phyloP scores from a whole-genome alignment of 2,797 vertebrate genomes.

The Mormyrops boulengeri region DNA sequence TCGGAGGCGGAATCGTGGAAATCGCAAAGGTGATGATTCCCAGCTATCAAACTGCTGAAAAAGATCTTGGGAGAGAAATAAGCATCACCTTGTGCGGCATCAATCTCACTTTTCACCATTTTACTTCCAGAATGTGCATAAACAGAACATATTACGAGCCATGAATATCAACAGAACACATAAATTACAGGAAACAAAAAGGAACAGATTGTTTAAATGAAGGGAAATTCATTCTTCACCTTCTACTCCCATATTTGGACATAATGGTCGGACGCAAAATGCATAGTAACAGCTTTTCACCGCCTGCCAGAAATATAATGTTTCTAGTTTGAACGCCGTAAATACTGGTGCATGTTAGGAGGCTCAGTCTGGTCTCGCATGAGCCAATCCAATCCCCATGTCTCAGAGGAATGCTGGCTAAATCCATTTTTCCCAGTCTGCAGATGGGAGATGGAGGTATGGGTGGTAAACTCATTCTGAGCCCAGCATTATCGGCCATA shows the following conservation, averaged over 20 bases:
- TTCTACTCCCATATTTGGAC: background rate
- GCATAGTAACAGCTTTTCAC: background rate
- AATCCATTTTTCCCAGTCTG: conserved; percentile 21
- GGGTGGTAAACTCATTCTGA: conserved; percentile 47
- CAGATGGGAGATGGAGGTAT: background rate
- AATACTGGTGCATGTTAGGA: conserved; percentile 19
- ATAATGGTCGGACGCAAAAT: background rate
- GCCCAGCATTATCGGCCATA: conserved; percentile 57
- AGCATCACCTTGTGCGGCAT: background rate
- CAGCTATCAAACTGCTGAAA: conserved; percentile 2
- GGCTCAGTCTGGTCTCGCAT: conserved; percentile 26
- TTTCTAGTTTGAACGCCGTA: conserved; percentile 15
- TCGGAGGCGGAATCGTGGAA: background rate
- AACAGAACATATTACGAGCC: background rate
- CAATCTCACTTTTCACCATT: background rate
- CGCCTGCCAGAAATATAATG: background rate
- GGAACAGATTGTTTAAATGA: background rate
- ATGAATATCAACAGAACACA: background rate
- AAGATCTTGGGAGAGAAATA: background rate
- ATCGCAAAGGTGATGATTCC: background rate
- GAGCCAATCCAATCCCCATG: conserved; percentile 36
- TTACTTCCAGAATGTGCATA: background rate
- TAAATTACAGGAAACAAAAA: background rate
- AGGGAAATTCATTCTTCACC: background rate
- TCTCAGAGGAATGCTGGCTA: conserved; percentile 17